These are phyloP conservation scores for Nettapus auritus DNA, from an alignment of 2,113 vertebrate genomes.

Conservation along the genomic window DNA sequence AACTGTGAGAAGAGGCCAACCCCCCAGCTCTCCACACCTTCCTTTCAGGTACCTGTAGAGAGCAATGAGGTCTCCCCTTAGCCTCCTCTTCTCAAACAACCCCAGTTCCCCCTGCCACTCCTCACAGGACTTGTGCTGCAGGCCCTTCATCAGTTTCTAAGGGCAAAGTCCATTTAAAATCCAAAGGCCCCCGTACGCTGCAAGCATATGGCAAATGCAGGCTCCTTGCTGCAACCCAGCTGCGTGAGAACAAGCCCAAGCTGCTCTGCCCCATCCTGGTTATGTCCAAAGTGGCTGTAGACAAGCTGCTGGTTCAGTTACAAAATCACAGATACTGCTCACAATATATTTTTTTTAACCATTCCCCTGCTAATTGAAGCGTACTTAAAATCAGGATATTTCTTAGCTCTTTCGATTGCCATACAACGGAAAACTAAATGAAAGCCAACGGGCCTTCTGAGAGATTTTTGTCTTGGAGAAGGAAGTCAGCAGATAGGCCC, in stretches of 20 bases:
- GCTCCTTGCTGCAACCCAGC: neutral
- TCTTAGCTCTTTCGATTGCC: neutral
- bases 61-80: no score
- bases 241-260: neutral
- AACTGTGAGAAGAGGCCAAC: no score
- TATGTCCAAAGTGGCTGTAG: neutral
- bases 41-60: no score
- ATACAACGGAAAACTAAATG: neutral
- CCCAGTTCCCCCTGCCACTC: no score
- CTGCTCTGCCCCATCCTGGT: neutral
- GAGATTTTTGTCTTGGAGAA: neutral
- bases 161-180: neutral
- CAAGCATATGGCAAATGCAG: neutral
- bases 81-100: no score
- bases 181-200: neutral
- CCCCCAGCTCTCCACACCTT: no score
- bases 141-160: no score
- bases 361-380: neutral
- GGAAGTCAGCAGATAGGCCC: neutral
- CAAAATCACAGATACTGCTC: neutral
- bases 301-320: neutral
- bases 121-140: no score
- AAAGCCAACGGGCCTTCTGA: neutral
- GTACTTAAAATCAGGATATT: neutral
- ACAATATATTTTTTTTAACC: neutral